Percentiles rank a stretch among this genome's conserved stretches.
phyloP scores from a whole-genome alignment of 1,140 invertebrate genomes.

The Drosophila setifemur region DNA sequence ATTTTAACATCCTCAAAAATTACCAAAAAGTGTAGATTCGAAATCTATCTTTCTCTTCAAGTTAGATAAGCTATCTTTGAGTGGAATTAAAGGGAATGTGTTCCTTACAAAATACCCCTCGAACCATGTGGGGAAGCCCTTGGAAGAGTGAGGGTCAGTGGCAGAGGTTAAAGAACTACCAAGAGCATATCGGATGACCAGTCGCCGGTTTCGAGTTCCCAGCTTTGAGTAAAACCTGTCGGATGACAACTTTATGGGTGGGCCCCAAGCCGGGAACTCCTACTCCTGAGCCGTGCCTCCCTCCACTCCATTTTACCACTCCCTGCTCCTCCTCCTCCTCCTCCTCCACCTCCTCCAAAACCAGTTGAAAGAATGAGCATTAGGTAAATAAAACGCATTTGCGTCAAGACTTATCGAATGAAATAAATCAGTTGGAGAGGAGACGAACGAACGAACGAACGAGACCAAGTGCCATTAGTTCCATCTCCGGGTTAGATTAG shows the following conservation, averaged over 20 bases:
- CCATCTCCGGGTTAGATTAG: neutral
- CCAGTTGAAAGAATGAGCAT: neutral
- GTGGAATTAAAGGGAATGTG: no score
- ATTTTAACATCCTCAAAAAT: no score
- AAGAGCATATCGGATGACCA: neutral
- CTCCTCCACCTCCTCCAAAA: neutral
- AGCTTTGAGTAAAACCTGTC: neutral
- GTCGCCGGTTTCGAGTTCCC: neutral
- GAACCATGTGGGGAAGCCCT: no score
- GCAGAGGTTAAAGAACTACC: neutral
- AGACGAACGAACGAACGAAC: neutral
- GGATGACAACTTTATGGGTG: neutral
- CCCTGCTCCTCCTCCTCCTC: neutral
- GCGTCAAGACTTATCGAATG: slow-evolving; percentile 64
- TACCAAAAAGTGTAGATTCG: no score
- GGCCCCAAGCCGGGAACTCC: neutral
- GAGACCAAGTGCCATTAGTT: neutral
- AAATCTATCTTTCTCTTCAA: no score
- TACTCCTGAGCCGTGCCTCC: neutral
- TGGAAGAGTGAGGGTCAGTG: neutral
- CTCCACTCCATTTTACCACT: neutral
- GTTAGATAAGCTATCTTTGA: no score
- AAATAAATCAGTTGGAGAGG: slow-evolving; percentile 57
- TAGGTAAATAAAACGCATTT: slow-evolving; percentile 65
- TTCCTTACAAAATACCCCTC: no score